phyloP scores from a whole-genome alignment of 2,888 invertebrate species.

The Lepidochitona cinerea region DNA sequence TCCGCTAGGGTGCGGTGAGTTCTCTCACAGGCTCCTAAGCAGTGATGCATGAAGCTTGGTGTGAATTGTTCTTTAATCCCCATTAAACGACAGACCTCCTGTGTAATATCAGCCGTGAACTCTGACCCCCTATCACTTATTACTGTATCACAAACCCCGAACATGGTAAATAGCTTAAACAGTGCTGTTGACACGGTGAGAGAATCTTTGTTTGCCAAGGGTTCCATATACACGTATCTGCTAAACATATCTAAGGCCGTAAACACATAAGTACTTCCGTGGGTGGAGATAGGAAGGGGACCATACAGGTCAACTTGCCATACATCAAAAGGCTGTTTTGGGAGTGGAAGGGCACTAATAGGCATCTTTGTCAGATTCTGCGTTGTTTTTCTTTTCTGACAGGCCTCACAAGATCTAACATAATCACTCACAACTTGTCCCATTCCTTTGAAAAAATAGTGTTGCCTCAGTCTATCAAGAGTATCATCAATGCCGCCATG shows the following conservation, averaged over 20 bases:
- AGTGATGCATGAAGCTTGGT: conserved; percentile 3
- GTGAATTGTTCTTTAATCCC: neutral
- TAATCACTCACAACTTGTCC: neutral
- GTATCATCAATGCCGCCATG: conserved; percentile 14
- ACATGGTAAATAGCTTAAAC: neutral
- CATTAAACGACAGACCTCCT: neutral
- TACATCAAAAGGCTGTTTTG: neutral
- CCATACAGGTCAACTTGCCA: neutral
- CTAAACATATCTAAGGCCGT: neutral
- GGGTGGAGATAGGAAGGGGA: neutral
- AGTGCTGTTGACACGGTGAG: neutral
- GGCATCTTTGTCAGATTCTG: neutral
- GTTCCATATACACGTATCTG: neutral
- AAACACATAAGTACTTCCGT: neutral
- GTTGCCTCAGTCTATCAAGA: conserved; percentile 10
- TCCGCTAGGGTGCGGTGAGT: neutral
- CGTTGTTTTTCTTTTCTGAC: conserved; percentile 4
- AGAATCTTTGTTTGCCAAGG: neutral
- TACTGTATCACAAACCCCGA: neutral
- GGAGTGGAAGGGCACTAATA: neutral
- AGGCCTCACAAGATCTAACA: conserved; percentile 9
- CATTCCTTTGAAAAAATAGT: conserved; percentile 2
- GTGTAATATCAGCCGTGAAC: neutral
- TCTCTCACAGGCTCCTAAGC: neutral
- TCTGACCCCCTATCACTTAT: conserved; percentile 2